Base-by-base conservation (phyloP, 2,888 invertebrate species). In the Linyphia triangularis region DNA sequence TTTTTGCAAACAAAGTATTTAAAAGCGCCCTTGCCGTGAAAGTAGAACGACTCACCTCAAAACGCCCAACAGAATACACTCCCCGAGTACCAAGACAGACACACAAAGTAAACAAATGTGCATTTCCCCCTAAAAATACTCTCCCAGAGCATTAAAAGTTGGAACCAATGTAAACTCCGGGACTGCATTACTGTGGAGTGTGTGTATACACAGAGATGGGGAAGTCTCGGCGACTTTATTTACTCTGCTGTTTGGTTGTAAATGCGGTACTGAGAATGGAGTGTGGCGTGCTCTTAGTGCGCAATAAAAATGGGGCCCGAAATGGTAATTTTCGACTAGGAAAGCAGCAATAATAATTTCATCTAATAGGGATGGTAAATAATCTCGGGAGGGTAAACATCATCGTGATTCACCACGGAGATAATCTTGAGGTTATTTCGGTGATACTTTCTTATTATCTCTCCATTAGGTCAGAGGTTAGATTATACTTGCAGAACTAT, bases 331-430 rank as follows among this genome's bases (percentile, higher is more conserved):
- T 73, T 51, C 30, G 33, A 7, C 61, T 37, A 13, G 61, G 75
- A 40, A 40, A 37, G 75, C 40, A 40, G 75, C 61, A 77, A 77
- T 77, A 77, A 61, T 61, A 77, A 77, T 77, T 77, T 61, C 33
- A 19, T 61, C 37, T 37, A 77, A 77, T 77, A 61, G 59, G 61
- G 75, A 37, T 33, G 33, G 75, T 24, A 61, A 61, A 61, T 61
- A 61, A 77, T 77, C 75, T 24, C 33, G 24, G 30, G 61, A 24
- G 75, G 26, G 33, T 37, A 77, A 61, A 77, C 75, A 26, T 30
- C 6, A 0, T 22, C 30, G 26, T n/a, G 37, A 37, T 61, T 33
- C 61, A 33, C 40, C 22, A 24, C 59, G 7, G 26, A 9, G 51
- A 43, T 51, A 16, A 51, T 13, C 51, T 51, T 51, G 51, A 51